Evolutionary conservation across 1,140 invertebrate genomes (phyloP).

Genomic region (Schlechtendalia chinensis): DNA sequence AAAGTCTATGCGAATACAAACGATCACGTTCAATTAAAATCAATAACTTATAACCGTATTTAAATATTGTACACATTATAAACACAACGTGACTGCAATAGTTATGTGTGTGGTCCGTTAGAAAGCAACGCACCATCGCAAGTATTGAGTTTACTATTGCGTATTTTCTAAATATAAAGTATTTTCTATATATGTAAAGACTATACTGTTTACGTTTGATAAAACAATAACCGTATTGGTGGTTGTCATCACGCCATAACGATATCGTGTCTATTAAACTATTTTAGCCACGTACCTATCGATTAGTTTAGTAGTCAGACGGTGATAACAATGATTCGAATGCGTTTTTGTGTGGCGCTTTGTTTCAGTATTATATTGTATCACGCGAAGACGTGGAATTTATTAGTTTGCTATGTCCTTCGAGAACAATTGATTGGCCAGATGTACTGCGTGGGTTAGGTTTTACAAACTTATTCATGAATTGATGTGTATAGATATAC

Average conservation of each 20-base stretch:
- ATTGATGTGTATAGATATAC: neutral
- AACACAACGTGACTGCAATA: no score
- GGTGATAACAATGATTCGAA: constrained; percentile 35
- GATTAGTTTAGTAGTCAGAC: constrained; percentile 39
- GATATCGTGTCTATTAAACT: constrained; percentile 25
- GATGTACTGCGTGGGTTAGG: neutral
- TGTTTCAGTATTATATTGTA: neutral
- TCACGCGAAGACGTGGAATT: constrained; percentile 36
- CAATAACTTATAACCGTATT: no score
- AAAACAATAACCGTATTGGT: constrained; percentile 8
- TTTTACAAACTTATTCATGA: constrained; percentile 1
- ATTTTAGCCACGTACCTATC: constrained; percentile 30
- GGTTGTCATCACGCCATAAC: neutral
- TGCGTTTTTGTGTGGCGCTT: constrained; percentile 5
- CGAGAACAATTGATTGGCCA: constrained; percentile 28
- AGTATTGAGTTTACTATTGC: no score
- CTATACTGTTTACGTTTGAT: neutral
- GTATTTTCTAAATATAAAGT: no score
- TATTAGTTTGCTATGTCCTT: constrained; percentile 21
- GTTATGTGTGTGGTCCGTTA: no score
- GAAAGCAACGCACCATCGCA: no score
- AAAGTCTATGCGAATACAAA: no score
- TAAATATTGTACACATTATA: no score
- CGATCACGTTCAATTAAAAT: no score
- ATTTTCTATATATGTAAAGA: no score